Evolutionary conservation across 1,140 invertebrate species (phyloP).

Genomic region (Caenorhabditis latens): DNA sequence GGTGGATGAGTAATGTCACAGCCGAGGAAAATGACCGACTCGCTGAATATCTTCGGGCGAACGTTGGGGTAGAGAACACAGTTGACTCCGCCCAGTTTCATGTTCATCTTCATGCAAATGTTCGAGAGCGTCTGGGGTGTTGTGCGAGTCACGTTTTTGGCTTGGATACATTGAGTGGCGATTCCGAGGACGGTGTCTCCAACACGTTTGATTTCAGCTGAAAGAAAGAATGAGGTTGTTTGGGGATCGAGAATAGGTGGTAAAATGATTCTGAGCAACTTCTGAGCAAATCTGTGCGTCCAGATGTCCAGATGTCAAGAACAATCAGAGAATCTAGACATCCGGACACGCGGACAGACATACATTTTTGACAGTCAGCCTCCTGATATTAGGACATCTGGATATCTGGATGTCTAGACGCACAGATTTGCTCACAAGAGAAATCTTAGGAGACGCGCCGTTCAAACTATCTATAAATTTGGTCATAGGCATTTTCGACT

Average conservation of each 20-base stretch:
- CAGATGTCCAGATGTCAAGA: too few relatives aligned
- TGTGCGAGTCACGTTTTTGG: slow-evolving; percentile 99
- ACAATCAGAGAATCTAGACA: too few relatives aligned
- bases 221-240: slow-evolving; percentile 73
- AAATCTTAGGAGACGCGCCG: too few relatives aligned
- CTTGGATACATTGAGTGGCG: slow-evolving; percentile 99
- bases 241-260: too few relatives aligned
- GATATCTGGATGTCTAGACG: too few relatives aligned
- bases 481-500: too few relatives aligned
- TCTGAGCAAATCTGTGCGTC: neutral
- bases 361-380: too few relatives aligned
- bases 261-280: too few relatives aligned
- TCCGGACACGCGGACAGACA: too few relatives aligned
- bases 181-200: slow-evolving; percentile 98
- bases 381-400: too few relatives aligned
- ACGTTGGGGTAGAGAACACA: slow-evolving; percentile 94
- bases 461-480: too few relatives aligned
- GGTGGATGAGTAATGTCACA: slow-evolving; percentile 99
- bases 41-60: slow-evolving; percentile 85
- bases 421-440: too few relatives aligned
- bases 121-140: slow-evolving; percentile 99
- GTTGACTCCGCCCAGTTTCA: slow-evolving; percentile 99
- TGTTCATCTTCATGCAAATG: slow-evolving; percentile 99
- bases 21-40: slow-evolving; percentile 98
- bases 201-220: slow-evolving; percentile 98